Percentiles rank a stretch among this genome's conserved stretches.
phyloP scores from a whole-genome alignment of 2,797 vertebrate species.

The Chaunax sp. region DNA sequence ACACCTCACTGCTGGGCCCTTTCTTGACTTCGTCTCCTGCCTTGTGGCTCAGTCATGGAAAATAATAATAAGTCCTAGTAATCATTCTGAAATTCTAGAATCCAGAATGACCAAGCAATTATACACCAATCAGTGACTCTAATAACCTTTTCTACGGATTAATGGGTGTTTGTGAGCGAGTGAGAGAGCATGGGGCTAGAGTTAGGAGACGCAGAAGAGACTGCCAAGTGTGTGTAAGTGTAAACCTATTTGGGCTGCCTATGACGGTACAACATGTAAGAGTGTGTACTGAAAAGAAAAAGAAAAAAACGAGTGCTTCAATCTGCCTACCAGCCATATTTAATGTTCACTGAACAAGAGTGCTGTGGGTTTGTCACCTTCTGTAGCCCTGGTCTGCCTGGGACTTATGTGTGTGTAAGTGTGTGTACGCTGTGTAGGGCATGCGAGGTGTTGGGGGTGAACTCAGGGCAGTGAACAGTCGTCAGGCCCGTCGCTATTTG shows the following conservation, averaged over 20 bases:
- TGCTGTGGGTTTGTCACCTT: conserved; percentile 62
- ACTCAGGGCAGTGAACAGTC: conserved; percentile 91
- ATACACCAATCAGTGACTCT: conserved; percentile 49
- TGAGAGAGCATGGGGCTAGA: conserved; percentile 43
- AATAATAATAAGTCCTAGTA: conserved; percentile 23
- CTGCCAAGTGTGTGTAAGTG: conserved; percentile 47
- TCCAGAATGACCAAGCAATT: conserved; percentile 54
- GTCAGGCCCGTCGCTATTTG: conserved; percentile 89
- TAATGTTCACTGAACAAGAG: conserved; percentile 61
- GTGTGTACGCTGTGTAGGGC: conserved; percentile 39
- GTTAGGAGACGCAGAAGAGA: conserved; percentile 46
- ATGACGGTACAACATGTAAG: conserved; percentile 55
- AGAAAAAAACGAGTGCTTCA: conserved; percentile 61
- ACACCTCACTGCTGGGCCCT: conserved; percentile 24
- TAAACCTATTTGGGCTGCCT: conserved; percentile 61
- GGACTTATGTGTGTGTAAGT: conserved; percentile 40
- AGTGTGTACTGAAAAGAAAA: conserved; percentile 37
- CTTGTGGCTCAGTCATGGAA: conserved; percentile 30
- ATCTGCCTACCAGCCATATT: conserved; percentile 62
- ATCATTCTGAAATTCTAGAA: conserved; percentile 43
- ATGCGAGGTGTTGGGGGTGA: conserved; percentile 19
- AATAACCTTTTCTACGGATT: conserved; percentile 49
- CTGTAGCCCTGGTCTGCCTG: conserved; percentile 42
- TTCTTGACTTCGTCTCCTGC: conserved; percentile 34
- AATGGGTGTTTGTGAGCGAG: conserved; percentile 24